Evolutionary conservation across 2,888 invertebrate genomes (phyloP), one percentile per base, ranked within the genome.

Genomic region (Criorhina ranunculi): DNA sequence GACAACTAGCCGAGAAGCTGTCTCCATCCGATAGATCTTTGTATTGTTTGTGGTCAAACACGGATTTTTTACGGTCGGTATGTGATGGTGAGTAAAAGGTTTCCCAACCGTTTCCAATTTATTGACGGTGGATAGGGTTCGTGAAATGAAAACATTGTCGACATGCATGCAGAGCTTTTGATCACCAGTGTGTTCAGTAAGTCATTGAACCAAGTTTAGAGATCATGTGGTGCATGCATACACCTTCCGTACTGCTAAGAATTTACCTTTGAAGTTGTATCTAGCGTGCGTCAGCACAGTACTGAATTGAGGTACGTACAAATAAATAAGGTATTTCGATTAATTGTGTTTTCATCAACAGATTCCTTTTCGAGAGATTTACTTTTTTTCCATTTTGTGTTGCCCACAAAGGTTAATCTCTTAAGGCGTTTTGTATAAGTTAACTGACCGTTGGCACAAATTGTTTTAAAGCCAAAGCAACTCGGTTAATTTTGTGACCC

Each of bases 1-100:
- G 69, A 69, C 57, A 51, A 24, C 40, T 29, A 12, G 24, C 46
- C 49, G 12, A 19, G 17, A 11, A 8, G 33, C 17, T 24, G 49
- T 11, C 40, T 5, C 24, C 11, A 17, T 5, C 33, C 42, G 24
- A 31, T 1, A 31, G 11, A 15, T 12, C 31, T 40, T 19, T 44
- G 9, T 37, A 42, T 15, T 57, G 12, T 67, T 42, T n/a, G 1
- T 57, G 51, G 17, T 57, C 55, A 69, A 69, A 70, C 11, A 33
- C 7, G 24, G 9, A 57, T 57, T 57, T 57, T 70, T 70, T 70
- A 70, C 69, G 69, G 57, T 69, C 44, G 2, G 12, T 24, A 17
- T 6, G 51, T 8, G 19, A 19, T 5, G 9, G 49, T 37, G 11
- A 44, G 42, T 40, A 12, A 40, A 40, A 12, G 40, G 12, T 24